phyloP scores from a whole-genome alignment of 2,797 vertebrate genomes.

The Heteromormyrus szaboi region DNA sequence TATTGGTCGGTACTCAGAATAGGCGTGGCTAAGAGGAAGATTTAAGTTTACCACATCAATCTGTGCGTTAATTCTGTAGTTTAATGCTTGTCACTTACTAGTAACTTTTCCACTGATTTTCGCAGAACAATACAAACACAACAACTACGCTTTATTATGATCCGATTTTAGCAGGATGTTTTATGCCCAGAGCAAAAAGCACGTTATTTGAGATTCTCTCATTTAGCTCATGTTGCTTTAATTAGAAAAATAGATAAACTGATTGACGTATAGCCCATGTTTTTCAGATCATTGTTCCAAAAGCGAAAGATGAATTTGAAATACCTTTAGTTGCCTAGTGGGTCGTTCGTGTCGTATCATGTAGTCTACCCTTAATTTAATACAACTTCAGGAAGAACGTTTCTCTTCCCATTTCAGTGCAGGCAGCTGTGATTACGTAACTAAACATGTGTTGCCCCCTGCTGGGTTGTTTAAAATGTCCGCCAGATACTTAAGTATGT shows the following conservation, averaged over 20 bases:
- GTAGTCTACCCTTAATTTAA: not conserved
- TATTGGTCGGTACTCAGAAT: not conserved
- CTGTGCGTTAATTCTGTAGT: not conserved
- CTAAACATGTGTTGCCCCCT: constrained; percentile 9
- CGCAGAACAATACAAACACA: not conserved
- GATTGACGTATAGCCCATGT: not conserved
- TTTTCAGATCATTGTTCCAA: not conserved
- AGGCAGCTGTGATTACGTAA: not conserved
- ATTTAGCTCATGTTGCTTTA: not conserved
- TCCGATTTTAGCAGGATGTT: not conserved
- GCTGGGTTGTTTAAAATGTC: not conserved
- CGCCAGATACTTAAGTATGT: not conserved
- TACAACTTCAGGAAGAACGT: not conserved
- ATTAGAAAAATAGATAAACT: not conserved
- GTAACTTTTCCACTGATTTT: not conserved
- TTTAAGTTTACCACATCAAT: not conserved
- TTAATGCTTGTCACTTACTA: not conserved
- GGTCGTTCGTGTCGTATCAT: not conserved
- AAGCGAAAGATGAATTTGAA: not conserved
- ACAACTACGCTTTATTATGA: not conserved
- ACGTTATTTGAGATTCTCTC: not conserved
- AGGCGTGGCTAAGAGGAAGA: not conserved
- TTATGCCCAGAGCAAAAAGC: not conserved
- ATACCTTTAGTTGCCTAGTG: not conserved
- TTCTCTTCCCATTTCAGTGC: not conserved